Percentiles rank a stretch among this genome's conserved stretches.
Conservation (phyloP, 2,797 vertebrate genomes). For the Chelonia mydas region DNA sequence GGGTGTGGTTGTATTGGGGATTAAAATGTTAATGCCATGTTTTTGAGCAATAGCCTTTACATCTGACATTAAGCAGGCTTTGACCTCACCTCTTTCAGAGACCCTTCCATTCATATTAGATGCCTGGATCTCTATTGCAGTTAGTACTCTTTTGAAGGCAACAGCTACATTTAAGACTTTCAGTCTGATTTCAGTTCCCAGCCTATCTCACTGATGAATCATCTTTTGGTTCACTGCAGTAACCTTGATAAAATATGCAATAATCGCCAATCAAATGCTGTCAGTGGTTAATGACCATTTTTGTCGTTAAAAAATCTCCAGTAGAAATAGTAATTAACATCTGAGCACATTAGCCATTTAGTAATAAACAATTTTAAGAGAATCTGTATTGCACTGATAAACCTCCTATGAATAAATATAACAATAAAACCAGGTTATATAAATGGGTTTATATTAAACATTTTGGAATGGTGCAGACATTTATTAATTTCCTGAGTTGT, state of each 20-base stretch:
- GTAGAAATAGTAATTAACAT: neutral
- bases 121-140: neutral
- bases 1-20: fast-evolving
- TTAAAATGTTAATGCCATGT: neutral
- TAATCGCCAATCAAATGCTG: neutral
- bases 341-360: neutral
- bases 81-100: neutral
- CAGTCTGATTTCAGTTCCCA: neutral
- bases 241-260: neutral
- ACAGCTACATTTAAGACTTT: neutral
- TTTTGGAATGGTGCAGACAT: neutral
- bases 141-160: neutral
- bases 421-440: neutral
- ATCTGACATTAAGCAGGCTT: neutral
- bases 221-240: neutral
- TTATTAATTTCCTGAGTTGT: neutral
- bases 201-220: neutral
- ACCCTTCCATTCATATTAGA: neutral
- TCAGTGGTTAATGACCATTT: neutral
- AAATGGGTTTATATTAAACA: neutral
- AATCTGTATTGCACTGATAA: neutral
- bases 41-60: neutral
- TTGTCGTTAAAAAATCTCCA: neutral
- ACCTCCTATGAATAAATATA: neutral
- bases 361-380: neutral